Conservation (phyloP, 2,888 invertebrate species). For the Tachystola acroxantha region DNA sequence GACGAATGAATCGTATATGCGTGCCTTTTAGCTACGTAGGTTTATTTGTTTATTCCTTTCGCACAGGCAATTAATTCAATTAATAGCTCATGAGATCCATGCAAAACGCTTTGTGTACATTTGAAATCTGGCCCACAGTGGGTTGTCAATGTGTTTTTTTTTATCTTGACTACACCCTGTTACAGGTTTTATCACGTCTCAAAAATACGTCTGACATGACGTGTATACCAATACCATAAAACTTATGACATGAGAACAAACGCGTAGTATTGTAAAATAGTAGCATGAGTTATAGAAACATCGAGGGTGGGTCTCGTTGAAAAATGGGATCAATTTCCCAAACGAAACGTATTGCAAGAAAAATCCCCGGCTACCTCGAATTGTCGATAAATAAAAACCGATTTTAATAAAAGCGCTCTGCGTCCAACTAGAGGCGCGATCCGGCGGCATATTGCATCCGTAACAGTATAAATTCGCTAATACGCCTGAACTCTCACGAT, state of each 20-base stretch:
- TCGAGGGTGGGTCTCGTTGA: constrained; percentile 5
- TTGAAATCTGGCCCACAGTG: too few species aligned
- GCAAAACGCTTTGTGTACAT: too few species aligned
- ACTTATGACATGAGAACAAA: too few species aligned
- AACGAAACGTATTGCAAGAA: constrained; percentile 36
- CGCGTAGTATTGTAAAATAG: too few species aligned
- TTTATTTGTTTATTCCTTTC: neutral
- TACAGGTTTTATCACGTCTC: too few species aligned
- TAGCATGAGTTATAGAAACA: constrained; percentile 7
- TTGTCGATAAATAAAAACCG: constrained; percentile 68
- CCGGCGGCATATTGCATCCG: constrained; percentile 65
- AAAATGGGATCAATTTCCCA: constrained; percentile 16
- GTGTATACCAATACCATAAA: too few species aligned
- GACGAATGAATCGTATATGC: constrained; percentile 24
- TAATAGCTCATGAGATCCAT: too few species aligned
- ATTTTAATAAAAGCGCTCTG: constrained; percentile 69
- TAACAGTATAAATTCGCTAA: constrained; percentile 68
- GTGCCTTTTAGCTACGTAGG: constrained; percentile 12
- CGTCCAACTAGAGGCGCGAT: constrained; percentile 48
- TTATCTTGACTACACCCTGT: too few species aligned
- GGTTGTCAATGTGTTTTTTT: too few species aligned
- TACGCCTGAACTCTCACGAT: constrained; percentile 73
- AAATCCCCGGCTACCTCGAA: constrained; percentile 44
- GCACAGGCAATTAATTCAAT: too few species aligned
- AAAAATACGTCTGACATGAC: too few species aligned